Evolutionary conservation across 2,888 invertebrate species (phyloP).

Genomic region (Clusia tigrina): DNA sequence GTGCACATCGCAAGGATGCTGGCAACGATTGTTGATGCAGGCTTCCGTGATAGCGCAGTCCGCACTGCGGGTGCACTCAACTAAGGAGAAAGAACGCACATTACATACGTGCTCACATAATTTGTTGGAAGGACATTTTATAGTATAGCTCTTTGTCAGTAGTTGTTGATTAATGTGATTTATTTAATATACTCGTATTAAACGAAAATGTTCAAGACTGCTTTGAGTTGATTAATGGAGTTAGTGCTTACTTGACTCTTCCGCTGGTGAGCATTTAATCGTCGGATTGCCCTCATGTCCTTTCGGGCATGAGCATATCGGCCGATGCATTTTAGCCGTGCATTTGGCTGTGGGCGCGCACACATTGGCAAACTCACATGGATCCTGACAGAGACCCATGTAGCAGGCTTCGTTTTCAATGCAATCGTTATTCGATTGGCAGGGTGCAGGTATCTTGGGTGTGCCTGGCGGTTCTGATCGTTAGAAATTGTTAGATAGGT

Average conservation of each 20-base stretch:
- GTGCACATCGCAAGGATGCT: slow-evolving; percentile 84
- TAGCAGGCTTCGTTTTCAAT: slow-evolving; percentile 84
- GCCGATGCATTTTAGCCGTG: slow-evolving; percentile 82
- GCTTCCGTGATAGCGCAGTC: slow-evolving; percentile 87
- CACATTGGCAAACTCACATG: slow-evolving; percentile 81
- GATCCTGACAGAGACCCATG: slow-evolving; percentile 82
- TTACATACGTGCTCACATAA: background rate
- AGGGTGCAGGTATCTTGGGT: slow-evolving; percentile 78
- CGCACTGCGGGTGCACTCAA: slow-evolving; percentile 85
- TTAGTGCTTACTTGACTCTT: slow-evolving; percentile 74
- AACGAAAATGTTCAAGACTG: slow-evolving; percentile 23
- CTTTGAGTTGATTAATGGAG: slow-evolving; percentile 32
- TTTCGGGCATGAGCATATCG: slow-evolving; percentile 81
- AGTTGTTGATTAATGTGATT: slow-evolving; percentile 39
- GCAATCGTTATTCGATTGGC: slow-evolving; percentile 85
- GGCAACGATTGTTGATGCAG: slow-evolving; percentile 85
- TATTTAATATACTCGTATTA: no score
- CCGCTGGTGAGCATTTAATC: slow-evolving; percentile 77
- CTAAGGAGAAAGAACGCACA: slow-evolving; percentile 67
- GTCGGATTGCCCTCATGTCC: slow-evolving; percentile 85
- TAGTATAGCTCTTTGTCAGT: slow-evolving; percentile 14
- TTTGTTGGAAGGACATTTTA: slow-evolving; percentile 10
- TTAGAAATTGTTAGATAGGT: slow-evolving; percentile 42
- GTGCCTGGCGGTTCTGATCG: slow-evolving; percentile 74
- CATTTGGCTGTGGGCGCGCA: slow-evolving; percentile 81